Evolutionary conservation across 2,888 invertebrate species (phyloP), one percentile per base, ranked within the genome.

Genomic region (Netelia virgata): DNA sequence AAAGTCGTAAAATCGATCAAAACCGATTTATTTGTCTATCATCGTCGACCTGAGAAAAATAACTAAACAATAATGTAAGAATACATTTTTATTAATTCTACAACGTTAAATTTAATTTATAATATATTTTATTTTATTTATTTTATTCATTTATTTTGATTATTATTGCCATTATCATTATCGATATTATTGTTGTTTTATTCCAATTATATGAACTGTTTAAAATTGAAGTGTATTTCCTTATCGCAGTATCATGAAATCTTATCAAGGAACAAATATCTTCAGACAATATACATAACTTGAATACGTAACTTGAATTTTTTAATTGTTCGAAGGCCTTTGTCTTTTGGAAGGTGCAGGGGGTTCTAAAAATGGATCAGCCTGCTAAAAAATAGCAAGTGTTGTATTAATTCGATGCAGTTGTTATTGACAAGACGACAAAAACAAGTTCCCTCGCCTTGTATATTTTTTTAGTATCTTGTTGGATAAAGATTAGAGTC

Each of bases 41-140:
- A 11, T 53, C 18, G 14, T 18, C 50, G 53, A 53, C 6, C 28
- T 1, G 53, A 8, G 36, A 41, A 41, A 28, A 63, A 23, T 23
- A 61, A 23, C n/a, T 20, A 3, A 5, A 47, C 5, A 16, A 64
- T 64, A 64, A 75, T 75, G 74, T 75, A 10, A 75, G 64, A 75
- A 55, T 53, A 10, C 23, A 69, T 63, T 63, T 63, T 3, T 36
- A 1, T 36, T 36, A 36, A 6, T 36, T 36, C 36, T 6, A 5
- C 36, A 36, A 36, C 36, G 36, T 36, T 36, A 36, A 36, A 36
- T 36, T 36, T 36, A 36, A 8, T 5, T 5, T 6, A 63, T 61
- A 36, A 59, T 16, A 16, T 3, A 20, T 55, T 55, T 11, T 11
- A 18, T 36, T 70, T 53, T 28, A 59, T 23, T 11, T 14, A n/a